A percentile compares a stretch with the other conserved stretches of the same genome.
phyloP scores from a whole-genome alignment of 2,113 vertebrate species.

The Coracopsis vasa region DNA sequence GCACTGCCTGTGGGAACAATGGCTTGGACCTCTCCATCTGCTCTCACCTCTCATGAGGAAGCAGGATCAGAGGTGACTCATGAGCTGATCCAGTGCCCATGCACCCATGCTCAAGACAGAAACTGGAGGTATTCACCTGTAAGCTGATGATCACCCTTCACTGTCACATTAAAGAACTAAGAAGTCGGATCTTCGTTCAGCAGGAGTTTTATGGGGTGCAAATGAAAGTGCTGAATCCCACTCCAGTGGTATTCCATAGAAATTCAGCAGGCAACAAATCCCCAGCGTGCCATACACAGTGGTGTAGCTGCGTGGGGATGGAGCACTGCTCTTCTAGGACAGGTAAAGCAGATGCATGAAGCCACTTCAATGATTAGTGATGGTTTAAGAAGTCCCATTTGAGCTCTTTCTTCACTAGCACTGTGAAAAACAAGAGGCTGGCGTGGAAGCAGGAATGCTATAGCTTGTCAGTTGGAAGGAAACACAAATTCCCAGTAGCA shows the following conservation, averaged over 20 bases:
- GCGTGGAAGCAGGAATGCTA: not conserved
- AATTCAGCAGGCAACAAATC: not conserved
- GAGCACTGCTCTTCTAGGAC: not conserved
- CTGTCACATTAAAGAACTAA: not conserved
- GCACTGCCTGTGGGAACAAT: not conserved
- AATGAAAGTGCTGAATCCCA: not conserved
- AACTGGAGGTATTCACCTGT: not conserved
- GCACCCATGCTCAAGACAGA: fast-evolving
- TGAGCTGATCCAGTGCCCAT: fast-evolving
- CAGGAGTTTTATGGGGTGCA: not conserved
- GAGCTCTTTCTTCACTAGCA: not conserved
- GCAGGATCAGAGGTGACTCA: not conserved
- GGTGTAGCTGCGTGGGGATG: not conserved
- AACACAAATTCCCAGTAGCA: slow-evolving; percentile 63
- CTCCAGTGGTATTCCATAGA: not conserved
- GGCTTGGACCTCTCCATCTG: not conserved
- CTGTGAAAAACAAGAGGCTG: slow-evolving; percentile 58
- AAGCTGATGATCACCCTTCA: not conserved
- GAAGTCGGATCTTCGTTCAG: not conserved
- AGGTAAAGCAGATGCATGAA: not conserved
- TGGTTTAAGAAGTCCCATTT: not conserved
- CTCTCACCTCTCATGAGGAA: not conserved
- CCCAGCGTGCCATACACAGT: not conserved
- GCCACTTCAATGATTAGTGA: not conserved
- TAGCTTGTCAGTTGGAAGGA: slow-evolving; percentile 53